A percentile compares a stretch with the other conserved stretches of the same genome.
Conservation (phyloP, 2,797 vertebrate species). For the Florisuga fusca region DNA sequence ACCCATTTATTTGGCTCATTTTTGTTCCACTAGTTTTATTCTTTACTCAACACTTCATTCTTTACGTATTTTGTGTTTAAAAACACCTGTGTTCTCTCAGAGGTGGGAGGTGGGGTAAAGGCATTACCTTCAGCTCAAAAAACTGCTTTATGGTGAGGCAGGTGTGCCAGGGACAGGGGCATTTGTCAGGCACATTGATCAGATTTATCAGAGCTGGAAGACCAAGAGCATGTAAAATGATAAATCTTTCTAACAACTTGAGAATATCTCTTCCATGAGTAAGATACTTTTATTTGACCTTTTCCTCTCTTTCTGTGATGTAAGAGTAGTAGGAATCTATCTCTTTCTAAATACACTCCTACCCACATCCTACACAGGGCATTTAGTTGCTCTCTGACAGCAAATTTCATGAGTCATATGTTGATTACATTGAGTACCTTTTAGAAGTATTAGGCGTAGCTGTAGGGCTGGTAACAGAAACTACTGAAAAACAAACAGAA, state of each 20-base stretch:
- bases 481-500: background rate
- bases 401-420: background rate
- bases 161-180: background rate
- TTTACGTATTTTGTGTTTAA: background rate
- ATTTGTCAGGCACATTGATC: background rate
- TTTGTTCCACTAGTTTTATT: background rate
- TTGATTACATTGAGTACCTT: background rate
- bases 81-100: background rate
- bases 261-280: background rate
- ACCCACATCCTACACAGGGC: background rate
- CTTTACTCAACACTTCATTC: background rate
- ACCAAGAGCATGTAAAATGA: background rate
- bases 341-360: constrained; percentile 4
- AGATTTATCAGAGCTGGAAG: background rate
- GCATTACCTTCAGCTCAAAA: background rate
- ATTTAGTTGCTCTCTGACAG: background rate
- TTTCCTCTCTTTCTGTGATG: background rate
- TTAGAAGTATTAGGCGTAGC: background rate
- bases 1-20: background rate
- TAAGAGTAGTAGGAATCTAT: background rate
- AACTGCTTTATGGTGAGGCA: background rate
- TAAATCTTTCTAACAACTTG: background rate
- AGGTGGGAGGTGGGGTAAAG: background rate
- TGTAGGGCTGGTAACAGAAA: background rate
- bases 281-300: background rate